Conservation (phyloP, 2,797 vertebrate species). For the Leucoraja ocellata region DNA sequence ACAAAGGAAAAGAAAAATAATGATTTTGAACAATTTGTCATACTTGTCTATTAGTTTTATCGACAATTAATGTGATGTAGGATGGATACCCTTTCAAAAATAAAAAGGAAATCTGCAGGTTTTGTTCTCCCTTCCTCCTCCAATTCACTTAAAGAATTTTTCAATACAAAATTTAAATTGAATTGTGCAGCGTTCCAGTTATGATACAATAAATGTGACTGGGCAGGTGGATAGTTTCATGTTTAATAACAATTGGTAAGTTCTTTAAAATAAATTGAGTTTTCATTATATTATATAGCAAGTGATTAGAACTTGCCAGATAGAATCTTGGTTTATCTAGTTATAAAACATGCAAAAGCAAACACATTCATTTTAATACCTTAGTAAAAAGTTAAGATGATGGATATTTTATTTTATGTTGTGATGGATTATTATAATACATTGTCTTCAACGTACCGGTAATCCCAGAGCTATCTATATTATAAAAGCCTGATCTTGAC, state of each 20-base stretch:
- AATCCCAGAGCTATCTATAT: neutral
- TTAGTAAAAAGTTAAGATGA: neutral
- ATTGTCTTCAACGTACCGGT: neutral
- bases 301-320: neutral
- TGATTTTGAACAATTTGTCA: neutral
- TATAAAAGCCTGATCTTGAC: no score
- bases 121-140: neutral
- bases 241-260: neutral
- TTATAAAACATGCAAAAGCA: neutral
- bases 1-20: neutral
- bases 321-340: neutral
- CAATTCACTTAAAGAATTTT: neutral
- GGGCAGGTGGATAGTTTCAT: no score
- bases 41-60: neutral
- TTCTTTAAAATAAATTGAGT: neutral
- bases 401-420: neutral
- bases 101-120: neutral
- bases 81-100: neutral
- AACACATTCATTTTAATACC: neutral
- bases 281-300: neutral
- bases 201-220: no score
- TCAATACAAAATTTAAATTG: neutral
- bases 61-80: neutral
- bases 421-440: neutral
- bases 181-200: neutral